These are phyloP conservation scores for Chrysolina americana DNA, from an alignment of 2,888 invertebrate genomes.

Conservation along the genomic window DNA sequence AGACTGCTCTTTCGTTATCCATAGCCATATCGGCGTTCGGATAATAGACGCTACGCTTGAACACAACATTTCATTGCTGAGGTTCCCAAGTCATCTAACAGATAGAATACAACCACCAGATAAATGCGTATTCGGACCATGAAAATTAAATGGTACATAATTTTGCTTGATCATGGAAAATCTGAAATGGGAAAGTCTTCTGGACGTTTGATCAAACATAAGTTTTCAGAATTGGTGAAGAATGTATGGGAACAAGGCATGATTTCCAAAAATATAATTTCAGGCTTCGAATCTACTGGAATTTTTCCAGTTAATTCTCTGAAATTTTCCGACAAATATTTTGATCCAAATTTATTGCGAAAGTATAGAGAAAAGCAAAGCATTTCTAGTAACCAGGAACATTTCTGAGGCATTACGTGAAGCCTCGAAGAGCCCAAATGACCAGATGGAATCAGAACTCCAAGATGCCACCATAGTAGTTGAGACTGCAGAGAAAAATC, in stretches of 20 bases:
- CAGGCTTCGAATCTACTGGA: conserved; percentile 21
- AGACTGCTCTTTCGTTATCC: conserved; percentile 36
- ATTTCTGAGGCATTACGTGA: conserved; percentile 21
- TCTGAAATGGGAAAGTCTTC: conserved; percentile 32
- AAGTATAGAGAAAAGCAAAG: conserved; percentile 22
- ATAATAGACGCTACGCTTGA: conserved; percentile 43
- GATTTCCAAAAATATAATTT: conserved; percentile 25
- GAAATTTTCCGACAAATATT: conserved; percentile 27
- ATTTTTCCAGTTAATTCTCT: conserved; percentile 24
- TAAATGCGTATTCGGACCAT: conserved; percentile 43
- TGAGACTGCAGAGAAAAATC: conserved; percentile 18
- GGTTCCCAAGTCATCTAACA: conserved; percentile 48
- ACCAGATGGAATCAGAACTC: conserved; percentile 18
- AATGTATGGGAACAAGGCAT: conserved; percentile 22
- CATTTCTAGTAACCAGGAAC: conserved; percentile 12
- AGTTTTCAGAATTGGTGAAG: conserved; percentile 22
- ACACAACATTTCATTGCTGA: conserved; percentile 22
- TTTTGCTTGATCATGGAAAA: conserved; percentile 45
- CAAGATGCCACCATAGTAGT: conserved; percentile 16
- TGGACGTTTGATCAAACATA: conserved; percentile 25
- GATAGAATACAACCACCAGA: conserved; percentile 49
- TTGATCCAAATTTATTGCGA: conserved; percentile 2
- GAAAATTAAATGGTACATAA: conserved; percentile 45
- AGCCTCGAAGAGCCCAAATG: conserved; percentile 12
- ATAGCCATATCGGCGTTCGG: conserved; percentile 45